Base-by-base conservation (phyloP, 2,113 vertebrate species). In the Lonchura striata region DNA sequence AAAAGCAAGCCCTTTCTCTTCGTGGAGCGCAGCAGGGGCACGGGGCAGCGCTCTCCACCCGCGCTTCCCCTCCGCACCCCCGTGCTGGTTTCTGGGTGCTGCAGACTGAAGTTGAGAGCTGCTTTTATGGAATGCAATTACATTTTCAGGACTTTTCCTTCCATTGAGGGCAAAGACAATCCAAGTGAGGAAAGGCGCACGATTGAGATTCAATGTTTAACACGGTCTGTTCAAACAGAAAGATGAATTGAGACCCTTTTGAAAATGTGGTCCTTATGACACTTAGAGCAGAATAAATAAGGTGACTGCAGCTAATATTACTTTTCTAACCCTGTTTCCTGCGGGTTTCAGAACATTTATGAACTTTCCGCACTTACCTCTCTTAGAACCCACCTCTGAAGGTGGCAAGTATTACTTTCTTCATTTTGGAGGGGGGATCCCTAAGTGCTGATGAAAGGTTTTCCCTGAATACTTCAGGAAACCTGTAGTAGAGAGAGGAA, bases 1-100 rank as follows among this genome's bases (percentile, higher is more conserved):
- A 44, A 66, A 94, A 94, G 83, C 56, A 52, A 95, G 54, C 15
- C 74, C 81, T 95, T 95, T 95, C 81, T 94, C 13, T 50, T 4
- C 0, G 0, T 1, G 0, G 23, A 49, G 79, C 0, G 1, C 61
- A 75, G 92, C 3, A 3, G 61, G 52, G 81, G 63, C 89, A 56
- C 0, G 0, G 66, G 90, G 46, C 86, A 83, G 82, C 3, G 6
- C 74, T 63, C 60, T 13, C 42, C 49, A 2, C 81, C 80, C 0
- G 35, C 11, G 7, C 76, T 77, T 88, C 79, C 85, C 79, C 68
- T 69, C 33, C 18, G 11, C 88, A 11, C 23, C n/a, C 68, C 61
- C 0, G 1, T 2, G 78, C 84, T 63, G 70, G 23, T 22, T 33
- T 14, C 44, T 28, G 53, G 49, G 21, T 15, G 78, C 81, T 80